Percentiles rank a stretch among this genome's conserved stretches.
Evolutionary conservation across 2,888 invertebrate genomes (phyloP).

Genomic region (Gastracanthus pulcherrimus): DNA sequence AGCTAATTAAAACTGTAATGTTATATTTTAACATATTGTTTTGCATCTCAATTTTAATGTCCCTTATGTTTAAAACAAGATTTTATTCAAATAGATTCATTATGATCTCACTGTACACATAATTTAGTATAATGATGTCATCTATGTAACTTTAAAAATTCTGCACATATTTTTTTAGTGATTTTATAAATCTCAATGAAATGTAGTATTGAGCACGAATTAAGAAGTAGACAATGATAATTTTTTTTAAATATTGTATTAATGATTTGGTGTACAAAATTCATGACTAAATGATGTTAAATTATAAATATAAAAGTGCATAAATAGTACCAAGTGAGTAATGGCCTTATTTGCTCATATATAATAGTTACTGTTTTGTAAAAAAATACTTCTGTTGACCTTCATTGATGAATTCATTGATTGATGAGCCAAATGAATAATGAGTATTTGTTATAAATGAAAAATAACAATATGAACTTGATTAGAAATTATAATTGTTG

Average conservation of each 20-base stretch:
- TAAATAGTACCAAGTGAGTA: not conserved
- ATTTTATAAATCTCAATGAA: not conserved
- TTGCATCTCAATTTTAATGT: too few species aligned
- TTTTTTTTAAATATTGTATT: too few species aligned
- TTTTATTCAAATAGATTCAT: constrained; percentile 14
- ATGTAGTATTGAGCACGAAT: too few species aligned
- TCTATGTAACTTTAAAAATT: not conserved
- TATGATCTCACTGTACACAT: constrained; percentile 14
- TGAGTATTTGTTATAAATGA: not conserved
- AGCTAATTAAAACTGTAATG: too few species aligned
- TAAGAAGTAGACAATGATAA: too few species aligned
- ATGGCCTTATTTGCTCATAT: not conserved
- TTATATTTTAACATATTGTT: too few species aligned
- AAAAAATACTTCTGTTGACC: not conserved
- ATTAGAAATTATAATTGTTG: not conserved
- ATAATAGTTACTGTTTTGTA: not conserved
- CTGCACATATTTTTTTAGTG: not conserved
- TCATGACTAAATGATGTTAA: too few species aligned
- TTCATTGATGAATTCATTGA: not conserved
- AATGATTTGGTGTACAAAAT: too few species aligned
- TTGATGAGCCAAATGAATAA: too few species aligned
- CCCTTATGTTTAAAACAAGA: not conserved
- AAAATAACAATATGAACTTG: not conserved
- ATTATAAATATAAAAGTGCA: too few species aligned
- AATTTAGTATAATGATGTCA: constrained; percentile 20